These are phyloP conservation scores for Sebastes miniatus DNA, from an alignment of 2,797 vertebrate genomes.

Conservation along the genomic window DNA sequence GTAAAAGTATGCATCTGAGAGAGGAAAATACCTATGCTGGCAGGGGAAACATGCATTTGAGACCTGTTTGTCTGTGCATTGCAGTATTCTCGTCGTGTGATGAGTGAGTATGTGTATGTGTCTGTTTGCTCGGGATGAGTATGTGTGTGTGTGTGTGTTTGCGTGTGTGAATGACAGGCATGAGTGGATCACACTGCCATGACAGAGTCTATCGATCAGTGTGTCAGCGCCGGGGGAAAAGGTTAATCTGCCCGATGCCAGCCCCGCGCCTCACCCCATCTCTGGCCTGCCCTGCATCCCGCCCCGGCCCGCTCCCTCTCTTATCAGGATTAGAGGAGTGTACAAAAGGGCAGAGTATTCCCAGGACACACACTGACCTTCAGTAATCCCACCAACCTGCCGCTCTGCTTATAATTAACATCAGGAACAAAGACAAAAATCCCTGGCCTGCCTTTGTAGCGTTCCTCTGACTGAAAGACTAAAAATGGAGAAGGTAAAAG, in stretches of 20 bases:
- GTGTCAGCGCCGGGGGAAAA: slow-evolving; percentile 81
- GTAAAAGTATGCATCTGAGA: not conserved
- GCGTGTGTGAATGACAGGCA: slow-evolving; percentile 69
- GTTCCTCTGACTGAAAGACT: slow-evolving; percentile 61
- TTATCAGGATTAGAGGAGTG: slow-evolving; percentile 86
- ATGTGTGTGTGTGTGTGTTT: slow-evolving; percentile 9
- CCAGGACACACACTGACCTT: slow-evolving; percentile 93
- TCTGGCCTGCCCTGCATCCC: slow-evolving; percentile 66
- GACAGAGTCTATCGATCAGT: slow-evolving; percentile 85
- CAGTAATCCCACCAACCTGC: slow-evolving; percentile 87
- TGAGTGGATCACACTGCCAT: slow-evolving; percentile 79
- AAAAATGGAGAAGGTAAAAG: slow-evolving; percentile 51
- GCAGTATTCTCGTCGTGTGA: not conserved
- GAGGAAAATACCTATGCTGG: not conserved
- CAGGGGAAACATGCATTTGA: not conserved
- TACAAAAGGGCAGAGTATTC: slow-evolving; percentile 94
- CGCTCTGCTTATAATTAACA: slow-evolving; percentile 85
- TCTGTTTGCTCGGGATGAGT: slow-evolving; percentile 24
- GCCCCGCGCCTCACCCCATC: slow-evolving; percentile 68
- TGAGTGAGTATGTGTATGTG: slow-evolving; percentile 9
- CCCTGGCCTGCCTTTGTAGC: slow-evolving; percentile 43
- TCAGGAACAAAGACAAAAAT: slow-evolving; percentile 77
- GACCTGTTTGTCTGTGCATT: not conserved
- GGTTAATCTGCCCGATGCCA: slow-evolving; percentile 83
- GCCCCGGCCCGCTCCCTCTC: slow-evolving; percentile 73